Base-by-base conservation (phyloP, 2,888 invertebrate species). In the Stenotaenia linearis region DNA sequence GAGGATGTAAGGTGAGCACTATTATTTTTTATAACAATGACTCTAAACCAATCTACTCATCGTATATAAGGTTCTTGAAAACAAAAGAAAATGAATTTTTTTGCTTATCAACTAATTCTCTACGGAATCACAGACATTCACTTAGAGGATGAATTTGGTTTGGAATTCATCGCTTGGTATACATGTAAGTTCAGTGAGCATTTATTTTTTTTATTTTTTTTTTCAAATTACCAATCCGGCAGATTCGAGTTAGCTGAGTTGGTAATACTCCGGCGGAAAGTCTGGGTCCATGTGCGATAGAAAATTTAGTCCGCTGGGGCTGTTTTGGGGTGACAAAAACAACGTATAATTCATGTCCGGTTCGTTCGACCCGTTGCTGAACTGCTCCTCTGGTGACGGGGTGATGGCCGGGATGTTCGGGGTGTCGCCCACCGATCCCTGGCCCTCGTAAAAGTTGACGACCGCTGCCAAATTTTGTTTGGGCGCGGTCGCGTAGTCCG, bases 251-350 rank as follows among this genome's bases (percentile, higher is more conserved):
- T 89, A 90, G 87, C 91, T 91, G 86, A 91, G 89, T 86, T 91
- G 91, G 85, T 96, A 96, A 86, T 96, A 96, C 87, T 96, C 96
- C 9, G 95, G 95, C 23, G 93, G 94, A 86, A 95, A 96, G 86
- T 96, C 96, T 95, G 96, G 82, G 95, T 94, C 85, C 96, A 89
- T 86, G 94, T 96, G 87, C n/a, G 95, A 94, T 82, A 96, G 90
- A 86, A 96, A 96, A 87, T 96, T 96, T 87, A 96, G 96, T 87
- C 96, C 96, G 35, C 95, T 83, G 25, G 78, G 40, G 35, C 78
- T 77, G 9, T 80, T 40, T 32, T 79, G 80, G 18, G 80, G 69
- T 23, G 78, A 79, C 76, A 82, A 82, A 80, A 83, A 82, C 76
- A 83, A 83, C n/a, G 82, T 81, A 74, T 82, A 82, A 80, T 83